Conservation (phyloP, 2,888 invertebrate species). For the Periphyllus acericola region DNA sequence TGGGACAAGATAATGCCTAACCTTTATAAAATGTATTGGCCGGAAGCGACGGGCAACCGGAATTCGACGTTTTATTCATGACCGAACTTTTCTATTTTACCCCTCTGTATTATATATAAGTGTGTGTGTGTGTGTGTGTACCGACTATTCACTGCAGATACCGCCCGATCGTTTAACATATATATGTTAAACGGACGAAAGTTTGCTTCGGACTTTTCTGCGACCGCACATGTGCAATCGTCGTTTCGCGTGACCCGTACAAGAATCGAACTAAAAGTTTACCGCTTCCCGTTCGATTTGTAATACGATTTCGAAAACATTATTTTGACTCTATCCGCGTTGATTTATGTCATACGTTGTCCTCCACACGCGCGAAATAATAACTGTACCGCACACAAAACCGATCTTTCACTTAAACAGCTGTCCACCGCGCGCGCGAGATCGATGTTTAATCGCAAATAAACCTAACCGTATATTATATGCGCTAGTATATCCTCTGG, state of each 20-base stretch:
- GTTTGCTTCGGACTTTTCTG: constrained; percentile 40
- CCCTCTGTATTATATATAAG: background rate
- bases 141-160: background rate
- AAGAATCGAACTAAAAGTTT: constrained; percentile 34
- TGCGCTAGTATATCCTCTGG: no score
- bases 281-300: constrained; percentile 7
- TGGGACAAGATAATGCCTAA: constrained; percentile 61
- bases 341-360: background rate
- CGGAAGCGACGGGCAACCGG: constrained; percentile 59
- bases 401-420: background rate
- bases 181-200: constrained; percentile 51
- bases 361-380: background rate
- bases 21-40: constrained; percentile 61
- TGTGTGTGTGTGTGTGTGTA: background rate
- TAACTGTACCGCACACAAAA: background rate
- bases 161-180: constrained; percentile 45
- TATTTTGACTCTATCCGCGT: background rate
- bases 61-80: constrained; percentile 62
- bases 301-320: constrained; percentile 33
- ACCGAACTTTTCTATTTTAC: constrained; percentile 52
- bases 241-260: constrained; percentile 32
- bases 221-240: background rate
- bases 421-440: background rate
- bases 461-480: no score
- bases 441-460: background rate